Evolutionary conservation across 2,888 invertebrate genomes (phyloP).

Genomic region (Drosophila robusta): DNA sequence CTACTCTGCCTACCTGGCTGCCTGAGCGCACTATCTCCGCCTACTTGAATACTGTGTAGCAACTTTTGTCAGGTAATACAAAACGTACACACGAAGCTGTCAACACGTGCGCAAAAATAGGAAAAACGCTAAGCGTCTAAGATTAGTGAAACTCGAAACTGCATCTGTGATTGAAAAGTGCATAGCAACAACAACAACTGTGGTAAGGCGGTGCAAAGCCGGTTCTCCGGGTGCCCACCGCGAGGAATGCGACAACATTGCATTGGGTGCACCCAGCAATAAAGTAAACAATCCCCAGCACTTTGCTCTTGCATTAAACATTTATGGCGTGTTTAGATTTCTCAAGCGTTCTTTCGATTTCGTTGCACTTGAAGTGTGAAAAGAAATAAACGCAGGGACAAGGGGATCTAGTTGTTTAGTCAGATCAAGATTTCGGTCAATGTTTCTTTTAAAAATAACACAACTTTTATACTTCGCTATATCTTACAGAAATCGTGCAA

Average conservation of each 20-base stretch:
- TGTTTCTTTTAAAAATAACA: background rate
- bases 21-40: conserved; percentile 4
- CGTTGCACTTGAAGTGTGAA: conserved; percentile 43
- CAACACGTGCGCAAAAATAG: conserved; percentile 37
- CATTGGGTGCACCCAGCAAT: conserved; percentile 7
- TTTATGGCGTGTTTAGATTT: conserved; percentile 37
- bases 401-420: background rate
- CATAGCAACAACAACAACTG: conserved; percentile 44
- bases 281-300: conserved; percentile 55
- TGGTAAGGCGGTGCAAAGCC: conserved; percentile 56
- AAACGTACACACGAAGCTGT: conserved; percentile 26
- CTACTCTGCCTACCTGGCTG: background rate
- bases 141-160: conserved; percentile 22
- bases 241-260: conserved; percentile 52
- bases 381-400: background rate
- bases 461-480: background rate
- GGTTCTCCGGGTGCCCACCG: conserved; percentile 40
- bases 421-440: background rate
- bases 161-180: conserved; percentile 62
- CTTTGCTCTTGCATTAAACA: conserved; percentile 21
- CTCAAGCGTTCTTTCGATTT: conserved; percentile 34
- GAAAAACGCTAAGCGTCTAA: conserved; percentile 55
- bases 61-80: conserved; percentile 6
- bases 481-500: conserved; percentile 51
- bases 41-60: conserved; percentile 51